Base-by-base conservation (phyloP, 30 jellyfish, hydroid and myxozoan species). In the Catostylus mosaicus region DNA sequence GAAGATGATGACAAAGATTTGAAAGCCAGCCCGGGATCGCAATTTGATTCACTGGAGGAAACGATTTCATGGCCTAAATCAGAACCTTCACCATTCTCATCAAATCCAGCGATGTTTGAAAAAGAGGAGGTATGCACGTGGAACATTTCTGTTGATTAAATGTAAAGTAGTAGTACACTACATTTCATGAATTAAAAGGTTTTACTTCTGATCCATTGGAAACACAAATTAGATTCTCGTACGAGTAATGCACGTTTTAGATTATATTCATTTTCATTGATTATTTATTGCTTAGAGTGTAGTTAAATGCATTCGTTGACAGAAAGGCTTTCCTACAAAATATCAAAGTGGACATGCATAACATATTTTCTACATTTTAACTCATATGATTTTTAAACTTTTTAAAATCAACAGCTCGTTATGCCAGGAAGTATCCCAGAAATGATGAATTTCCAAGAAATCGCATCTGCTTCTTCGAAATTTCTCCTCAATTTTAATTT, bases 11-110 rank as follows among this genome's bases (percentile, higher is more conserved):
- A 87, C 3, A 84, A 73, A 6, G 95, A 56, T 7, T 37, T 90
- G 27, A 85, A 91, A 35, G 65, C 73, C 61, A 68, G 87, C 14
- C 92, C 92, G 12, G 97, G 75, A 26, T 88, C 99, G 2, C 96
- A 89, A 22, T 89, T 93, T 34, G 97, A 88, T 62, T 94, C 99
- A 10, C 67, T 94, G 27, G 99, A 94, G 37, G 97, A 88, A 19
- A 38, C 86, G 5, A 85, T 66, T 62, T 93, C 95, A 7, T 94
- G 99, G 99, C 57, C 86, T 63, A 94, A 88, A 50, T 46, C 97
- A 0, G 97, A 87, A 50, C 99, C 99, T 7, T 87, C 97, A 2
- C 99, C 99, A 11, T 94, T 94, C 56, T 75, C 99, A 54, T 59
- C 97, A 3, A 90, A 88, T 33, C 97, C 96, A 16, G 93, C 89